Conservation (phyloP, 1,140 invertebrate species). For the Heliothis virescens region DNA sequence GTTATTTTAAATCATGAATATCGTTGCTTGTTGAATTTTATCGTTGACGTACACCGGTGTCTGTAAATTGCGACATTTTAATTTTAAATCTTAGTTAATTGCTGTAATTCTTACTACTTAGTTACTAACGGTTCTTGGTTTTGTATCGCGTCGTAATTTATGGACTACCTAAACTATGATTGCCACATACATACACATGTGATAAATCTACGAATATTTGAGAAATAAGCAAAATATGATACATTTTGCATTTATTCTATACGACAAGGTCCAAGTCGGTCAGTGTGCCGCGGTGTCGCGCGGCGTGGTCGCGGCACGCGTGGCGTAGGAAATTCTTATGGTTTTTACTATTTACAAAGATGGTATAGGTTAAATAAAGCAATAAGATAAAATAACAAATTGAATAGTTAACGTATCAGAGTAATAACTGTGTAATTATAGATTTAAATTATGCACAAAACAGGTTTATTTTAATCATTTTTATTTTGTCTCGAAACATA, state of each 20-base stretch:
- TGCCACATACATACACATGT: constrained; percentile 13
- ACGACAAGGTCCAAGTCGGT: background rate
- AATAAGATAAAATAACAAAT: constrained; percentile 44
- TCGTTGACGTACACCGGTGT: constrained; percentile 22
- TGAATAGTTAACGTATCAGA: constrained; percentile 19
- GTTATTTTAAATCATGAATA: constrained; percentile 27
- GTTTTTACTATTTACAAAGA: constrained; percentile 45
- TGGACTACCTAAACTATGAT: background rate
- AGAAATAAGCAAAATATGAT: constrained; percentile 42
- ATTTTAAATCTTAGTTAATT: constrained; percentile 18
- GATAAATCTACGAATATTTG: constrained; percentile 37
- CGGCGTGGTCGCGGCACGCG: background rate
- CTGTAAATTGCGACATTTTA: constrained; percentile 18
- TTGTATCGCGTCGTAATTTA: background rate
- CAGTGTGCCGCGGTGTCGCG: background rate
- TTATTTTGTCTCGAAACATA: constrained; percentile 16
- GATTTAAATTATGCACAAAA: constrained; percentile 39
- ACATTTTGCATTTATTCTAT: constrained; percentile 43
- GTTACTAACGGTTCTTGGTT: background rate
- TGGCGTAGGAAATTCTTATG: background rate
- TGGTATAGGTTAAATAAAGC: constrained; percentile 43
- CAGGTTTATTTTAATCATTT: constrained; percentile 25
- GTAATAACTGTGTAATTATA: constrained; percentile 44
- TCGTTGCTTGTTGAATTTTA: constrained; percentile 4
- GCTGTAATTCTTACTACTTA: background rate